phyloP scores from a whole-genome alignment of 2,113 vertebrate species.

The Eurypyga helias region DNA sequence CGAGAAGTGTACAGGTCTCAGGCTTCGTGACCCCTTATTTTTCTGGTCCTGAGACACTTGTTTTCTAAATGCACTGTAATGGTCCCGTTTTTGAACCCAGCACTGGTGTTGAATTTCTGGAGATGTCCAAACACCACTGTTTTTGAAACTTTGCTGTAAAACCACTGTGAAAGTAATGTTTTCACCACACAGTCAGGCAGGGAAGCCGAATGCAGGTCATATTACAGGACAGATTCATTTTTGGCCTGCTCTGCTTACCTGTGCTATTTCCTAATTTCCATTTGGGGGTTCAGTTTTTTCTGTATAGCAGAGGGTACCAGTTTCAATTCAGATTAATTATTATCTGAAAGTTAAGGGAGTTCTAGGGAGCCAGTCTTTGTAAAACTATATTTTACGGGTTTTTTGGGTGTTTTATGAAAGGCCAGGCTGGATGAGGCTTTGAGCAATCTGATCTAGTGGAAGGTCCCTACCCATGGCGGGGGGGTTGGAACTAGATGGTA shows the following conservation, averaged over 20 bases:
- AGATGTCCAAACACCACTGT: not conserved
- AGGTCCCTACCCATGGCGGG: too few species aligned
- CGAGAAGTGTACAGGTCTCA: not conserved
- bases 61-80: not conserved
- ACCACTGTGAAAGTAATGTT: not conserved
- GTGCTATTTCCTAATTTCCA: not conserved
- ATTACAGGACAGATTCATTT: not conserved
- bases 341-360: not conserved
- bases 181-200: not conserved
- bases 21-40: not conserved
- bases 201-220: not conserved
- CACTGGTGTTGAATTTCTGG: not conserved
- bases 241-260: not conserved
- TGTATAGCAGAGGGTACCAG: not conserved
- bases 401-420: not conserved
- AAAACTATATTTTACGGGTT: not conserved
- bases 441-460: too few species aligned
- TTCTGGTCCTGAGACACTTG: not conserved
- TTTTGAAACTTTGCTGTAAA: not conserved
- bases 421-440: too few species aligned
- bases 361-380: not conserved
- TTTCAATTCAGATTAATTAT: not conserved
- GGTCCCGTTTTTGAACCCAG: not conserved
- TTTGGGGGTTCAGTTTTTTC: not conserved
- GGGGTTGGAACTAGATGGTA: too few species aligned